Conservation (phyloP, 1,140 invertebrate genomes). For the Heliconius eleuchia region DNA sequence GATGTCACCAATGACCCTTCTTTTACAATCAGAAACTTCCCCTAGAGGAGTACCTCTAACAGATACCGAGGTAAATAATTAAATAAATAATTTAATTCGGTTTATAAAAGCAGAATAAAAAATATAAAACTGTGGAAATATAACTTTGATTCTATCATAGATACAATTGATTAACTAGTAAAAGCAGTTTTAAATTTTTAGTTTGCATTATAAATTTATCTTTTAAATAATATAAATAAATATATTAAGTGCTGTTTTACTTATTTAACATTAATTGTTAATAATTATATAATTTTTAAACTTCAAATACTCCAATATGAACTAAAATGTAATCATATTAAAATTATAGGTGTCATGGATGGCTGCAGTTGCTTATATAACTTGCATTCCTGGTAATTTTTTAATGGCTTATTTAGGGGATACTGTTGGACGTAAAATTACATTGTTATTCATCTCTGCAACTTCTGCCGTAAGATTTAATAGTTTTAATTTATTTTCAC, state of each 20-base stretch:
- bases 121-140: not conserved
- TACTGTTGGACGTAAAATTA: conserved; percentile 55
- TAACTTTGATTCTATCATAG: no score
- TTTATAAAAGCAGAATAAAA: not conserved
- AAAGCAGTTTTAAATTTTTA: no score
- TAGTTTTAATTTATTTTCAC: not conserved
- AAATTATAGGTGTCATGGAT: conserved; percentile 62
- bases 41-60: conserved; percentile 53
- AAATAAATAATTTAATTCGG: not conserved
- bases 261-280: no score
- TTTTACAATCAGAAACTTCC: conserved; percentile 59
- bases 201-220: no score
- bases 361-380: conserved; percentile 53
- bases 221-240: no score
- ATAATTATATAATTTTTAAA: not conserved
- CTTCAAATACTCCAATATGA: not conserved
- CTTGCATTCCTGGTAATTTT: conserved; percentile 47
- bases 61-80: conserved; percentile 51
- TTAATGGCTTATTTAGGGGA: conserved; percentile 37
- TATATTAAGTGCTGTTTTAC: no score
- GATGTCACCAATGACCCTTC: conserved; percentile 65
- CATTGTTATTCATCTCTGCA: conserved; percentile 52
- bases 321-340: not conserved
- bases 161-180: no score
- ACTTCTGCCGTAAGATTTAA: conserved; percentile 49